Conservation (phyloP, 2,113 vertebrate species). For the Pachypanchax playfairii region DNA sequence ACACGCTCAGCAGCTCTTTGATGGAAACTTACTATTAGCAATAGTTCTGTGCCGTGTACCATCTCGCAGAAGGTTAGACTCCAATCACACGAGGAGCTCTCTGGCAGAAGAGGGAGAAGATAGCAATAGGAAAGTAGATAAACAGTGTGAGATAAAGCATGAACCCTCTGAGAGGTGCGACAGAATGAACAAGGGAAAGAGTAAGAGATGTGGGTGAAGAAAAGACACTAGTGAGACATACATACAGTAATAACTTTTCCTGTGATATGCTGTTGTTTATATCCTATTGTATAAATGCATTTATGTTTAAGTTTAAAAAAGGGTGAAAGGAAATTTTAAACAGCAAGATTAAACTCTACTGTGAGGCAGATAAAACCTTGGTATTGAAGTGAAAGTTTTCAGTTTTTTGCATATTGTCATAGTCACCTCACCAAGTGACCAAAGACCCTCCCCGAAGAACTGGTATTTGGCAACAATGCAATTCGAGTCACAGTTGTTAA, state of each 20-base stretch:
- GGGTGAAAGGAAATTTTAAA: conserved; percentile 20
- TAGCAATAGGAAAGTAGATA: conserved; percentile 44
- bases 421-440: conserved; percentile 19
- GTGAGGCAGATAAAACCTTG: neutral
- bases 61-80: conserved; percentile 47
- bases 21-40: conserved; percentile 51
- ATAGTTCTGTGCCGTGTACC: conserved; percentile 49
- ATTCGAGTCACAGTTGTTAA: conserved; percentile 8
- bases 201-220: neutral
- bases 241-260: conserved; percentile 18
- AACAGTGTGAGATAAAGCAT: conserved; percentile 34
- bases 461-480: neutral
- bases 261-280: conserved; percentile 20
- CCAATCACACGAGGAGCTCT: conserved; percentile 54
- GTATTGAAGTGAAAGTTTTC: no score
- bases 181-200: conserved; percentile 10
- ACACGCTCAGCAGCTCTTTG: conserved; percentile 41
- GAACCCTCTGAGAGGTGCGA: conserved; percentile 14
- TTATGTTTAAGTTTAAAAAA: conserved; percentile 21
- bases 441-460: conserved; percentile 2
- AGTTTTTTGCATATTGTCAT: no score
- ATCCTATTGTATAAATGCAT: conserved; percentile 7
- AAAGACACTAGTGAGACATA: neutral
- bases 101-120: conserved; percentile 48
- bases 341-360: neutral